Evolutionary conservation across 1,140 invertebrate genomes (phyloP).

Genomic region (Drosophila grimshawi): DNA sequence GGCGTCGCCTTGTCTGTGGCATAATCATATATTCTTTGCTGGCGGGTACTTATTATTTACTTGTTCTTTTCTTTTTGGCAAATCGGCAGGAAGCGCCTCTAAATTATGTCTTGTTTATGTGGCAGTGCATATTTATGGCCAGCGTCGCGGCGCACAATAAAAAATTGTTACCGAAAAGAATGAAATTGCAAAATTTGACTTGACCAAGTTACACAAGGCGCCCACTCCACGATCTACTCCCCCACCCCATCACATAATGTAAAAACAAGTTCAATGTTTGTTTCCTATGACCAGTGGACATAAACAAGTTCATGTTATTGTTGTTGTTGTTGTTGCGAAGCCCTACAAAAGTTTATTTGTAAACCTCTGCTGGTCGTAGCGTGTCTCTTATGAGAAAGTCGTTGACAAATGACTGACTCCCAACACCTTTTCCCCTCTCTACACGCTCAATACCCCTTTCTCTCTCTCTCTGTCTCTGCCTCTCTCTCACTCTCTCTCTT

Average conservation of each 20-base stretch:
- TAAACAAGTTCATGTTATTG: conserved; percentile 72
- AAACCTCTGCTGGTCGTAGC: conserved; percentile 62
- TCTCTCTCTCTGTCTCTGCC: neutral
- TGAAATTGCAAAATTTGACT: conserved; percentile 73
- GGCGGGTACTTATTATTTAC: conserved; percentile 77
- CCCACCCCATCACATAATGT: conserved; percentile 13
- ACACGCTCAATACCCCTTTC: neutral
- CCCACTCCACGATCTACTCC: neutral
- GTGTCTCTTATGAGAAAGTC: conserved; percentile 64
- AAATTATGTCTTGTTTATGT: conserved; percentile 84
- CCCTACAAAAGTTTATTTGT: conserved; percentile 74
- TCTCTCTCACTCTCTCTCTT: neutral
- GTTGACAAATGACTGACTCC: conserved; percentile 49
- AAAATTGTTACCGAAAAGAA: conserved; percentile 65
- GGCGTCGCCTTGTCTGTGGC: conserved; percentile 76
- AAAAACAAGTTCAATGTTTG: conserved; percentile 82
- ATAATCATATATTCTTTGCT: conserved; percentile 79
- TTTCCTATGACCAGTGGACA: conserved; percentile 60
- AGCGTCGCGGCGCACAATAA: conserved; percentile 65
- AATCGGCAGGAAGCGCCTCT: conserved; percentile 78
- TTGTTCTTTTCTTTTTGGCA: conserved; percentile 75
- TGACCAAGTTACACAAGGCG: conserved; percentile 62
- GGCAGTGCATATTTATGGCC: conserved; percentile 79
- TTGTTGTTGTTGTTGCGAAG: conserved; percentile 57
- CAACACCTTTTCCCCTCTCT: neutral